Evolutionary conservation across 2,888 invertebrate genomes (phyloP), one percentile per base, ranked within the genome.

Genomic region (Leucophenga maculata): DNA sequence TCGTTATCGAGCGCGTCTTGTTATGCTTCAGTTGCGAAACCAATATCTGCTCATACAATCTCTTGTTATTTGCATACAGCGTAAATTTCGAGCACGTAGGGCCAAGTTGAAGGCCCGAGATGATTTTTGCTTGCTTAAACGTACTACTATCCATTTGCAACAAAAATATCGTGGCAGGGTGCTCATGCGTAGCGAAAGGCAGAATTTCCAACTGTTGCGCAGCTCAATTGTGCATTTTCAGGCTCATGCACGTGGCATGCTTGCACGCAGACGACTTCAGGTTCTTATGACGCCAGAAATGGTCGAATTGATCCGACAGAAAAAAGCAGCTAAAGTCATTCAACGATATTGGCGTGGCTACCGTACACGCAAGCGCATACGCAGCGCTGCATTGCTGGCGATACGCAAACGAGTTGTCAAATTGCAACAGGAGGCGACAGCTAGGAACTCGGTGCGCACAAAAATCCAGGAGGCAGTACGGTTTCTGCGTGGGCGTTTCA

Each of bases 291-390:
- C 90, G 72, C 83, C 89, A 1, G 90, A 89, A 82, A 87, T 87
- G 70, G 88, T 86, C 75, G 90, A 89, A 77, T 85, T 90, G 60
- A 82, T 88, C 68, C 86, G 84, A 66, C 87, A 82, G 39, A 86
- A 88, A 74, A 89, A 88, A 73, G 93, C 93, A 4, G 93, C 92
- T 13, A 89, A 89, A 1, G 90, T 90, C 79, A 93, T 94, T 78
- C 94, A 94, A 89, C 90, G 91, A 4, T 86, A 89, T 59, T 91
- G 90, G 89, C 90, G 91, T 1, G 92, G 91, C 0, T 89, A 91
- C 78, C 82, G 78, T 26, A 88, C 80, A 3, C 86, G 89, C 11
- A 80, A 79, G 16, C 80, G 79, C 9, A 85, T 80, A 50, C 82
- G 84, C 16, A 82, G 78, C 65, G 68, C 79, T 9, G 78, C 77